Evolutionary conservation across 2,113 vertebrate species (phyloP).

Genomic region (Pachyramphus minor): DNA sequence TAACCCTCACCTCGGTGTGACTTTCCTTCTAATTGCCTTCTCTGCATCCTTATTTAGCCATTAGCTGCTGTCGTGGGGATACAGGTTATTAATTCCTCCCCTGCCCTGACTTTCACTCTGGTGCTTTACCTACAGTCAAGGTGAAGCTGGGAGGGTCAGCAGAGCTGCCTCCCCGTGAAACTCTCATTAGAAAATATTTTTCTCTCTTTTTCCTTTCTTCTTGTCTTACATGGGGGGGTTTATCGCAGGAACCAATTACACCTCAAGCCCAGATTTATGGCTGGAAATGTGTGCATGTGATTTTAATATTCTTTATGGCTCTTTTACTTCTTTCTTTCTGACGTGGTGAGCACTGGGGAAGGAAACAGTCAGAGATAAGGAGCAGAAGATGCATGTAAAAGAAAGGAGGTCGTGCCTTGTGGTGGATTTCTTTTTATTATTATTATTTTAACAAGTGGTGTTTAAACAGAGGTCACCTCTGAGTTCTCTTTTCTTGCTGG

Average conservation of each 20-base stretch:
- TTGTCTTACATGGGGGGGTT: neutral
- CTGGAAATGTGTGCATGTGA: neutral
- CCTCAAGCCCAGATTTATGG: neutral
- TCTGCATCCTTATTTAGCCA: neutral
- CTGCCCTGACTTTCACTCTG: neutral
- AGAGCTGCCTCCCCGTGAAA: neutral
- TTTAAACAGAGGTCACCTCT: neutral
- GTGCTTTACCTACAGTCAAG: neutral
- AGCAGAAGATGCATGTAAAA: neutral
- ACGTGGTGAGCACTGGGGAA: neutral
- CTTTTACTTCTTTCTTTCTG: neutral
- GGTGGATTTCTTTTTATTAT: neutral
- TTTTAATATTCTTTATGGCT: neutral
- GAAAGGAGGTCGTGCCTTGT: neutral
- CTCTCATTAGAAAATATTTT: neutral
- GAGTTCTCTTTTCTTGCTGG: neutral
- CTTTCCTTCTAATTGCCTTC: neutral
- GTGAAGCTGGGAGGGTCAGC: neutral
- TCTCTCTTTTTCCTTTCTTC: neutral
- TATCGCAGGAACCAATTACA: neutral
- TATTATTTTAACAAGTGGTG: neutral
- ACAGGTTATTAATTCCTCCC: slow-evolving; percentile 40
- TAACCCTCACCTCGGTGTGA: neutral
- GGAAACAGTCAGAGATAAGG: neutral
- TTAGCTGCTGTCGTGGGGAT: neutral